Evolutionary conservation across 2,797 vertebrate genomes (phyloP).

Genomic region (Nasua narica): DNA sequence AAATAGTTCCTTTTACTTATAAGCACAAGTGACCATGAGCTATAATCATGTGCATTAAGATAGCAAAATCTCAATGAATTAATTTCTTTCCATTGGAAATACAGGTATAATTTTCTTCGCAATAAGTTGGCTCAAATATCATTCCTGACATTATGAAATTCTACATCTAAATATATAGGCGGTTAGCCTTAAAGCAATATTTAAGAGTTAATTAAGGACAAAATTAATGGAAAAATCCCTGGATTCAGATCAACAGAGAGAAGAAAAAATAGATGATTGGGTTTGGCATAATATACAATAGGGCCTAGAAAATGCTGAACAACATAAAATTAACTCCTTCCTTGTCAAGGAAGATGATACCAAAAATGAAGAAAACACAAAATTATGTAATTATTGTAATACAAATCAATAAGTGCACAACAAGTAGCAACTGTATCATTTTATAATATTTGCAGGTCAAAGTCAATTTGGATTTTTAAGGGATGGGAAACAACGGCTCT

Average conservation of each 20-base stretch:
- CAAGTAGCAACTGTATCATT: background rate
- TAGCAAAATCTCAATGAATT: background rate
- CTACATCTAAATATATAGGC: background rate
- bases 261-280: background rate
- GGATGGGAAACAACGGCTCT: background rate
- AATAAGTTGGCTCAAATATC: background rate
- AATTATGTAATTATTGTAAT: background rate
- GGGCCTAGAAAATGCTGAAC: background rate
- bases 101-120: background rate
- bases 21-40: background rate
- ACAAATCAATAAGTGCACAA: background rate
- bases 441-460: background rate
- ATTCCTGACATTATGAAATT: background rate
- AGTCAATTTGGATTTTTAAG: background rate
- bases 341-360: background rate
- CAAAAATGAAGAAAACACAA: background rate
- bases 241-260: background rate
- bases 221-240: background rate
- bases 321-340: background rate
- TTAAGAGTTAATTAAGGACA: constrained; percentile 14
- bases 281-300: background rate
- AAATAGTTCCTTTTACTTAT: background rate
- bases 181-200: background rate
- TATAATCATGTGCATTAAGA: background rate
- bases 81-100: background rate